Percentiles rank a stretch among this genome's conserved stretches.
Evolutionary conservation across 2,888 invertebrate species (phyloP).

Genomic region (Dioctria linearis): DNA sequence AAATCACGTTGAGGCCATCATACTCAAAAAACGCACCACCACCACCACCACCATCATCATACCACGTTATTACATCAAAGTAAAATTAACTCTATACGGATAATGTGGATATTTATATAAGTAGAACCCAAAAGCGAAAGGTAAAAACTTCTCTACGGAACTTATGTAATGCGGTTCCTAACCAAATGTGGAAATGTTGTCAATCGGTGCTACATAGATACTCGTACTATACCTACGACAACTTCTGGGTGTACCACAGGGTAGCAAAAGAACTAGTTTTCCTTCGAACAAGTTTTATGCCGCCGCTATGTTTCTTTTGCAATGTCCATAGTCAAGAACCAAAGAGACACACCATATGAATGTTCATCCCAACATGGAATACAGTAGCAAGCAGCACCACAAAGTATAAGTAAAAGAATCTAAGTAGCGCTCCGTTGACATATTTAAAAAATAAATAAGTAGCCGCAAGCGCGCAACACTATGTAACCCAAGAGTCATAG

Average conservation of each 20-base stretch:
- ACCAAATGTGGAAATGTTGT: conserved; percentile 27
- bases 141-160: conserved; percentile 37
- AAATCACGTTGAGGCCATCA: too few relatives aligned
- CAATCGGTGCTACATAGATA: too few relatives aligned
- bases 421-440: conserved; percentile 43
- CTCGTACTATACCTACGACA: too few relatives aligned
- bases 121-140: conserved; percentile 49
- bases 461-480: background rate
- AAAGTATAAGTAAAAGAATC: background rate
- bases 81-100: background rate
- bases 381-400: background rate
- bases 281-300: conserved; percentile 35
- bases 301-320: background rate
- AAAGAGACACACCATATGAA: background rate
- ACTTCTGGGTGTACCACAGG: background rate
- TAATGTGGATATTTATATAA: background rate
- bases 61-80: conserved; percentile 25
- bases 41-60: too few relatives aligned
- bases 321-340: background rate
- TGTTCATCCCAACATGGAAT: conserved; percentile 2
- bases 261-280: conserved; percentile 50
- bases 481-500: background rate
- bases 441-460: conserved; percentile 38
- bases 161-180: conserved; percentile 49
- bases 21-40: too few relatives aligned